Percentiles rank a stretch among this genome's conserved stretches.
phyloP scores from a whole-genome alignment of 2,888 invertebrate genomes.

The Mylabris sibirica region DNA sequence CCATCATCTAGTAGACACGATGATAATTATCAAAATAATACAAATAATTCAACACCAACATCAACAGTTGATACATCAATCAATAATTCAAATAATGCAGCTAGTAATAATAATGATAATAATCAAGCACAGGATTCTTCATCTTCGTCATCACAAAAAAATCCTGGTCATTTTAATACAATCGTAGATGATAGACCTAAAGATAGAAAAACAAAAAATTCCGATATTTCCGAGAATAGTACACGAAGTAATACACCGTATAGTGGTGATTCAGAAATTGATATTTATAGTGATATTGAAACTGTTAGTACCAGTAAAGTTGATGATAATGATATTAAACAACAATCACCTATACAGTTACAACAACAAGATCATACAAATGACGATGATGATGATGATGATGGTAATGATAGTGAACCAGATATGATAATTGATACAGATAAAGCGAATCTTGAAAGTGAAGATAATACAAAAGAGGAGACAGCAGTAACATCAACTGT shows the following conservation, averaged over 20 bases:
- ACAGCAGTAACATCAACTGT: slow-evolving; percentile 47
- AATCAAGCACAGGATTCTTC: slow-evolving; percentile 49
- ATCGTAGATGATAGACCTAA: slow-evolving; percentile 38
- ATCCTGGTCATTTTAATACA: slow-evolving; percentile 43
- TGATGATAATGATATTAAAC: slow-evolving; percentile 48
- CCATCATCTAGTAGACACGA: slow-evolving; percentile 28
- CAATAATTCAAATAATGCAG: slow-evolving; percentile 18
- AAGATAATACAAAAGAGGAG: slow-evolving; percentile 46
- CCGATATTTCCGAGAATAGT: slow-evolving; percentile 31
- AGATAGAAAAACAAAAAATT: slow-evolving; percentile 34
- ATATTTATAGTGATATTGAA: slow-evolving; percentile 72
- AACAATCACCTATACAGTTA: slow-evolving; percentile 47
- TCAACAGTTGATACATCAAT: slow-evolving; percentile 29
- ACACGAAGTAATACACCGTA: slow-evolving; percentile 42
- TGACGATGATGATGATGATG: slow-evolving; percentile 63
- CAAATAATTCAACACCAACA: slow-evolving; percentile 25
- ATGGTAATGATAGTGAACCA: slow-evolving; percentile 62
- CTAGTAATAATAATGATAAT: neutral
- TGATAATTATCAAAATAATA: slow-evolving; percentile 17
- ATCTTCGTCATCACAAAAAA: too few species aligned
- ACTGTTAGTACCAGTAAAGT: slow-evolving; percentile 56
- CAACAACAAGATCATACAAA: slow-evolving; percentile 55
- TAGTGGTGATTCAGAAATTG: slow-evolving; percentile 63
- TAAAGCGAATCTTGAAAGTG: slow-evolving; percentile 46
- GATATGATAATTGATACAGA: slow-evolving; percentile 67